Evolutionary conservation across 30 jellyfish, hydroid and myxozoan species (phyloP).

Genomic region (Pelagia noctiluca): DNA sequence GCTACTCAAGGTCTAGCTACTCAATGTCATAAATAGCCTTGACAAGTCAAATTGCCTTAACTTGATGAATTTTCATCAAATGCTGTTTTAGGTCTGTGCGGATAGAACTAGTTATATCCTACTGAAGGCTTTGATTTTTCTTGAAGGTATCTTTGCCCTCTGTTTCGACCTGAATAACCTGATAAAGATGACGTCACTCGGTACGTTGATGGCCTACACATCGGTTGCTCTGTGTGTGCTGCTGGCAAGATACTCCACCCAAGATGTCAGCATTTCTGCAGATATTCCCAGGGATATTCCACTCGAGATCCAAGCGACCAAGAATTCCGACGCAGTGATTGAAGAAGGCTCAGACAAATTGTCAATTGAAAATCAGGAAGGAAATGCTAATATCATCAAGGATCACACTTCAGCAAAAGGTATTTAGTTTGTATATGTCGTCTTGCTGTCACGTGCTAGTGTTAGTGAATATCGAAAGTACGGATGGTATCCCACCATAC

Average conservation of each 20-base stretch:
- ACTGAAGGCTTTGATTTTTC: neutral
- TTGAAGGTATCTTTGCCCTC: constrained; percentile 56
- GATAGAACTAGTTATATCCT: too few species aligned
- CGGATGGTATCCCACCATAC: too few species aligned
- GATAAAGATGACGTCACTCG: constrained; percentile 70
- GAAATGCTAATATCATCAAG: neutral
- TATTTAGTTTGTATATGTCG: neutral
- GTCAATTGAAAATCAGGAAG: neutral
- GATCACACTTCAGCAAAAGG: neutral
- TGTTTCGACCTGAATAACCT: constrained; percentile 35
- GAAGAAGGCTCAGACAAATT: neutral
- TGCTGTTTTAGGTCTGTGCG: too few species aligned
- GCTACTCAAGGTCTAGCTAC: too few species aligned
- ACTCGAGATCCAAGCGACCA: neutral
- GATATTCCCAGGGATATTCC: neutral
- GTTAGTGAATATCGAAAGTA: too few species aligned
- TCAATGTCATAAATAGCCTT: too few species aligned
- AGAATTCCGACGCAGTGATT: neutral
- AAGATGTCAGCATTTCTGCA: constrained; percentile 2
- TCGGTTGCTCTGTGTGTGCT: constrained; percentile 66
- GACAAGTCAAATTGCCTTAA: too few species aligned
- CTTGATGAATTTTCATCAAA: too few species aligned
- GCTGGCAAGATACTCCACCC: constrained; percentile 53
- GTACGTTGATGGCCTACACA: constrained; percentile 79
- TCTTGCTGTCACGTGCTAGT: too few species aligned